Conservation (phyloP, 2,113 vertebrate genomes). For the Merops nubicus region DNA sequence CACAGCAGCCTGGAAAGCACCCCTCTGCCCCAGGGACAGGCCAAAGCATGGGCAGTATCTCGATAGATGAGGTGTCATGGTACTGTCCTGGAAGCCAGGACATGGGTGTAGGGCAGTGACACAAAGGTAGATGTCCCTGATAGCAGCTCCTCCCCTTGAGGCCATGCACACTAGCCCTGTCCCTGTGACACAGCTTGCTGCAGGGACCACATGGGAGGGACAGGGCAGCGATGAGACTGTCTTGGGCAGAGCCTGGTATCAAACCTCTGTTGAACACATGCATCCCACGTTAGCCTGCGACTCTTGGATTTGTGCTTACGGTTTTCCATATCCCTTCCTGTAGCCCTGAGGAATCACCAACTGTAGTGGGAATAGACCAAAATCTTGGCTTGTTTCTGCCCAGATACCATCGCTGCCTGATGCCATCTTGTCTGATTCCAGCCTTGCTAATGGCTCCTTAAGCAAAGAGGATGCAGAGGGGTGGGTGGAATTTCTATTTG, state of each 20-base stretch:
- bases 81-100: not conserved
- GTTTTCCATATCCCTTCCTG: not conserved
- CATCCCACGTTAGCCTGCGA: not conserved
- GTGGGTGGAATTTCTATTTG: slow-evolving; percentile 32
- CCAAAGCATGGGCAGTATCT: not conserved
- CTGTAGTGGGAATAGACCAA: slow-evolving; percentile 19
- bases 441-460: slow-evolving; percentile 5
- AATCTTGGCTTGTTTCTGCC: slow-evolving; percentile 26
- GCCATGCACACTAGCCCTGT: not conserved
- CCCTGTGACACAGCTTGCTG: not conserved
- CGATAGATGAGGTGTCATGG: rapidly evolving
- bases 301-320: not conserved
- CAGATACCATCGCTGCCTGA: not conserved
- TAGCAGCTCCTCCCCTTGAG: not conserved
- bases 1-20: not conserved
- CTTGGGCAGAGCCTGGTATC: not conserved
- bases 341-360: not conserved
- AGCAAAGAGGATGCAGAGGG: slow-evolving; percentile 33
- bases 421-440: not conserved
- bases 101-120: rapidly evolving
- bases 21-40: not conserved
- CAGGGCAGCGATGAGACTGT: no score
- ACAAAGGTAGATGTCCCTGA: not conserved
- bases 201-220: not conserved
- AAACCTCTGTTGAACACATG: not conserved